Evolutionary conservation across 2,113 vertebrate species (phyloP).

Genomic region (Pavo muticus): DNA sequence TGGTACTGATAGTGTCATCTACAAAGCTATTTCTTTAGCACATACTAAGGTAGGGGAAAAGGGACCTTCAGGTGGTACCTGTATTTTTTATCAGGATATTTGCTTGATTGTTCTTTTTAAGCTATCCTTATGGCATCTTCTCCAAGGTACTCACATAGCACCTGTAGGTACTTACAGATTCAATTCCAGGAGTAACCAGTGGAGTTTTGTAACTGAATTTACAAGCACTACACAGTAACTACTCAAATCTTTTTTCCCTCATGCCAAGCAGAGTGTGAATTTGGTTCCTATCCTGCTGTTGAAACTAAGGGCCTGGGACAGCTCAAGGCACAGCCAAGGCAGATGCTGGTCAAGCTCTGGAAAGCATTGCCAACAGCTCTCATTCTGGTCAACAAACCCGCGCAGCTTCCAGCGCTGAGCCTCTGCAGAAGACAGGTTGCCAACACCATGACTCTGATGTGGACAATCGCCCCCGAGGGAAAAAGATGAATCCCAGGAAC

Average conservation of each 20-base stretch:
- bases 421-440: not conserved
- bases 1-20: not conserved
- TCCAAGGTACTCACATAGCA: not conserved
- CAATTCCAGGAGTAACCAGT: not conserved
- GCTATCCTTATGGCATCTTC: not conserved
- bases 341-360: not conserved
- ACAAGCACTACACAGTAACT: not conserved
- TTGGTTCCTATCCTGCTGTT: not conserved
- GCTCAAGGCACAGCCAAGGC: not conserved
- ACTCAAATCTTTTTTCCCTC: not conserved
- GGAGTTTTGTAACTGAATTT: not conserved
- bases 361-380: not conserved
- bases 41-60: not conserved
- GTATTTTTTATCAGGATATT: not conserved
- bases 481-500: not conserved
- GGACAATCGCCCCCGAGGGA: not conserved
- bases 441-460: not conserved
- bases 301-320: not conserved
- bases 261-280: not conserved
- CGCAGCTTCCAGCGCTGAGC: fast-evolving
- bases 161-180: not conserved
- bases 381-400: not conserved
- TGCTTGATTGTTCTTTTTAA: not conserved
- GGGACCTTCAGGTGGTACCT: not conserved
- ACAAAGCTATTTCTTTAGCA: not conserved